A percentile compares a stretch with the other conserved stretches of the same genome.
These are phyloP conservation scores for Craseonycteris thonglongyai DNA, from an alignment of 2,113 vertebrate species.

Conservation along the genomic window DNA sequence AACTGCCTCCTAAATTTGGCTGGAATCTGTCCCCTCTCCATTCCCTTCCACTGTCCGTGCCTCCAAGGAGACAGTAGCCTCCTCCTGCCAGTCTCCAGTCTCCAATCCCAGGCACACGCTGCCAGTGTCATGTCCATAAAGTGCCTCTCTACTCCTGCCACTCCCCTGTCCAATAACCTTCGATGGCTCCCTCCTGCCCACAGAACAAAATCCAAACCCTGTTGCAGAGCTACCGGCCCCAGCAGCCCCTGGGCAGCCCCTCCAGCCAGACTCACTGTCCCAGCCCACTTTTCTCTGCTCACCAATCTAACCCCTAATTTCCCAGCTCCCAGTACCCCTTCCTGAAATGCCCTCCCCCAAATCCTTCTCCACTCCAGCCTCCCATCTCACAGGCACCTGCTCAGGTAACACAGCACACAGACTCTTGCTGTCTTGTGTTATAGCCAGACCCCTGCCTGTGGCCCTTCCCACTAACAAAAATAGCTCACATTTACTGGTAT, in stretches of 20 bases:
- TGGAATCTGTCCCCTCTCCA: neutral
- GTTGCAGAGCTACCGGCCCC: neutral
- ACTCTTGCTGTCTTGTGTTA: neutral
- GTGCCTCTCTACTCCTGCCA: constrained; percentile 33
- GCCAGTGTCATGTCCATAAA: constrained; percentile 39
- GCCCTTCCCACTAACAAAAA: neutral
- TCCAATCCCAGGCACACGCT: neutral
- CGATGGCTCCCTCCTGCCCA: constrained; percentile 54
- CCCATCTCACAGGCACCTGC: neutral
- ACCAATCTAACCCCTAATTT: neutral
- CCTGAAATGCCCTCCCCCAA: neutral
- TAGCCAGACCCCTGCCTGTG: neutral
- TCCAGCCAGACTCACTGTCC: neutral
- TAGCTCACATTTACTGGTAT: neutral
- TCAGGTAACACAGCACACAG: neutral
- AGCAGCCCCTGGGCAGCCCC: neutral
- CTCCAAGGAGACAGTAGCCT: neutral
- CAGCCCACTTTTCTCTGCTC: neutral
- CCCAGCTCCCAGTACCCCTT: neutral
- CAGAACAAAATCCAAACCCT: constrained; percentile 4
- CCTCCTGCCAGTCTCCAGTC: neutral
- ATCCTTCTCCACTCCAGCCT: neutral
- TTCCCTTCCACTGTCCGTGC: neutral
- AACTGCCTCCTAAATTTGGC: neutral
- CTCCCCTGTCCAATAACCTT: constrained; percentile 60